Evolutionary conservation across 2,888 invertebrate species (phyloP), one percentile per base, ranked within the genome.

Genomic region (Ochropleura leucogaster): DNA sequence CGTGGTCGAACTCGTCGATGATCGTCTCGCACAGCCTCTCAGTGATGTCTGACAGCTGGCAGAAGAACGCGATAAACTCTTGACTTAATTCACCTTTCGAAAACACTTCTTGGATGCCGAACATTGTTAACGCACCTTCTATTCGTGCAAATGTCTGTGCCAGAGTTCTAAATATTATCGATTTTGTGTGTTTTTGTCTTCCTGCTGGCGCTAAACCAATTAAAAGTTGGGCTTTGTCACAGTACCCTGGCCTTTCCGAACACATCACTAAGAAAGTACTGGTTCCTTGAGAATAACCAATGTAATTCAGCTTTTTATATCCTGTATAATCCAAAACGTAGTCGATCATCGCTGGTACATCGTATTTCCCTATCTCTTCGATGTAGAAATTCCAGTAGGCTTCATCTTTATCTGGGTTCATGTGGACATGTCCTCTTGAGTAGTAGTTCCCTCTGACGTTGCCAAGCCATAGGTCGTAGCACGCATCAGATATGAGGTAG

Each of bases 291-390:
- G 89, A 20, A 42, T 47, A 87, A 0, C 87, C 87, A 4, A 87
- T 72, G 49, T 87, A 95, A 62, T 93, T 94, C 51, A 95, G 68
- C 55, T 91, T 93, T 0, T 87, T 78, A 1, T 82, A 78, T 3
- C 85, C 84, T 0, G 95, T 94, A 7, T 90, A 77, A 0, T 90
- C 77, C 9, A 95, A 74, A 3, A 95, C 90, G 60, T 93, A 92
- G 68, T 95, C 94, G 0, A 94, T 88, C 57, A 91, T 90, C 0
- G 98, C 97, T 2, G 99, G 98, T 1, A 99, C 87, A 90, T 99
- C 99, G 85, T 96, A 97, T 42, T 94, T 90, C 0, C 98, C 87
- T 0, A 87, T 95, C 87, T 80, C 93, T 72, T 93, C 86, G 83
- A 98, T 98, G 20, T 92, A 93, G 65, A 96, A 94, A 1, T 85